phyloP scores from a whole-genome alignment of 2,113 vertebrate genomes.

The Ploceus nigricollis region DNA sequence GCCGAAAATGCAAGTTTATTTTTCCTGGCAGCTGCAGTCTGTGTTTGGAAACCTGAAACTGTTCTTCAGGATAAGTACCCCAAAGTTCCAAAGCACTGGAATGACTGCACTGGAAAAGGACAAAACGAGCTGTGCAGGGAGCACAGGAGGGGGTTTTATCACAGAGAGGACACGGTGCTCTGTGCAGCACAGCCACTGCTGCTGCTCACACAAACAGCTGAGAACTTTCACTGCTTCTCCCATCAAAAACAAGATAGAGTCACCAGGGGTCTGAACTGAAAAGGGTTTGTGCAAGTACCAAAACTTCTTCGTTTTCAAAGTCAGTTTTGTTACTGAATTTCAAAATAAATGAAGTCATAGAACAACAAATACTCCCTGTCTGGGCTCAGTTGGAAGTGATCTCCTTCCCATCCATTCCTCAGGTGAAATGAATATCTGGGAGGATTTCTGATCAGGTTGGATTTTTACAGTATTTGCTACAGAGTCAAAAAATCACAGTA shows the following conservation, averaged over 20 bases:
- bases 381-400: background rate
- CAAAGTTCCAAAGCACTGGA: slow-evolving; percentile 72
- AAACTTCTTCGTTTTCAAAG: background rate
- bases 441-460: background rate
- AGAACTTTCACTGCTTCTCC: slow-evolving; percentile 15
- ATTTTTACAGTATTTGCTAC: background rate
- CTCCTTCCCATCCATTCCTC: background rate
- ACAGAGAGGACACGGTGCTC: slow-evolving; percentile 71
- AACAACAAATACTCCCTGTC: background rate
- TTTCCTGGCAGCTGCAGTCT: slow-evolving; percentile 76
- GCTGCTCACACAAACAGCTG: slow-evolving; percentile 58
- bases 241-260: background rate
- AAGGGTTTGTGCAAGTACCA: background rate
- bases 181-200: slow-evolving; percentile 43
- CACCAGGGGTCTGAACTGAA: background rate
- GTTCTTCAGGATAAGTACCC: slow-evolving; percentile 70
- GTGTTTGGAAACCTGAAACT: slow-evolving; percentile 79
- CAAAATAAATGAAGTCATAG: background rate
- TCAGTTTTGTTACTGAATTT: background rate
- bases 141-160: slow-evolving; percentile 58
- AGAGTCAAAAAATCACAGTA: background rate
- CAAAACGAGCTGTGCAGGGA: slow-evolving; percentile 69
- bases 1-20: slow-evolving; percentile 73
- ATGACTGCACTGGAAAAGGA: slow-evolving; percentile 70
- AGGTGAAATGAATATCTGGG: background rate